These are phyloP conservation scores for Rhagium mordax DNA, from an alignment of 2,888 invertebrate species.

Conservation along the genomic window DNA sequence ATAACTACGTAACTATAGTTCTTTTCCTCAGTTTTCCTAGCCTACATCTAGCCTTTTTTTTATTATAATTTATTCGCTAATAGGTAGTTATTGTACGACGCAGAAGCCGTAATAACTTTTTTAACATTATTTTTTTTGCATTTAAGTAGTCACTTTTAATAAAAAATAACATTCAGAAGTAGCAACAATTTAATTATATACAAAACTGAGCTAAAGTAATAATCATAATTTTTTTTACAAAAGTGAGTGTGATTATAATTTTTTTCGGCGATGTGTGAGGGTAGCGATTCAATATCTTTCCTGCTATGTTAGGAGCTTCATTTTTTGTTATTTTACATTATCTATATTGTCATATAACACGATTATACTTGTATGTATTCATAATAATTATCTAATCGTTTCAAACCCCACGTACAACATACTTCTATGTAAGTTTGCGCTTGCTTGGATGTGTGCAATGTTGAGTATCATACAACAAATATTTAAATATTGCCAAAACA, in stretches of 20 bases:
- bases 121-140: background rate
- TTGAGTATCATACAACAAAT: too few relatives aligned
- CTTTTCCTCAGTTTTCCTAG: background rate
- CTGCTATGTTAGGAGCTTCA: too few relatives aligned
- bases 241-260: too few relatives aligned
- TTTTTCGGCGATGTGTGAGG: too few relatives aligned
- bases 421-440: background rate
- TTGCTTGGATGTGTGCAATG: background rate
- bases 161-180: background rate
- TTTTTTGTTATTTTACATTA: too few relatives aligned
- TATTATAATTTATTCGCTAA: slow-evolving; percentile 7
- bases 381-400: background rate
- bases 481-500: too few relatives aligned
- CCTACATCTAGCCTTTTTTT: background rate
- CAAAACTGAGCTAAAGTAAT: too few relatives aligned
- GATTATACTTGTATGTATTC: background rate
- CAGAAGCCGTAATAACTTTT: background rate
- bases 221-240: too few relatives aligned
- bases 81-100: slow-evolving; percentile 15
- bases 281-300: too few relatives aligned
- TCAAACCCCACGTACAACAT: background rate
- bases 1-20: background rate
- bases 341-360: background rate
- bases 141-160: background rate
- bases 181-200: background rate